Evolutionary conservation across 1,140 invertebrate genomes (phyloP), one percentile per base, ranked within the genome.

Genomic region (Solenopsis fugax): DNA sequence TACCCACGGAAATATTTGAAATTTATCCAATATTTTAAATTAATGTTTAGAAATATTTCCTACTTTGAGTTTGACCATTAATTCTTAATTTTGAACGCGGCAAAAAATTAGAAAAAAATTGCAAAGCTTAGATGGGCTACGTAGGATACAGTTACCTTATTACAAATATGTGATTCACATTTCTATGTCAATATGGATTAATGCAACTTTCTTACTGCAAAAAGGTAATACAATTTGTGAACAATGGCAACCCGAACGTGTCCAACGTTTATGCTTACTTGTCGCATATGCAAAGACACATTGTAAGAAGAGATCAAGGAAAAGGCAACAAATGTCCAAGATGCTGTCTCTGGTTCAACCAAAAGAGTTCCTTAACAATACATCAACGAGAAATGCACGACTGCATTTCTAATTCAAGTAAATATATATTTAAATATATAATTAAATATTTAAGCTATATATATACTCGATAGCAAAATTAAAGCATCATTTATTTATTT

Each of bases 301-400:
- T 95, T 65, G 93, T 95, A 0, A 91, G 95, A 73, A 91, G 93
- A 58, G 95, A 96, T 86, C 96, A 97, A 92, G 95, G 96, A 2
- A 92, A 96, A 12, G 96, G 96, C 34, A 96, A 96, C 50, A 96
- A 96, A 81, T 97, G 97, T 94, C 95, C 95, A 37, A 95, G 96
- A 92, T 97, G 97, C 92, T 96, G 96, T 84, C 95, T 97, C n/a
- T 97, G 96, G 95, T 97, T 97, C 91, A 96, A 97, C 21, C 96
- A 97, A 91, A 97, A 96, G 85, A 96, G 96, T 94, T 92, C 93
- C 5, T 86, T 96, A 6, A 95, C 94, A 69, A 85, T 91, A 24
- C 96, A 96, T 90, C 93, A 95, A 29, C 89, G 80, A 16, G 93
- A 95, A 37, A 85, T 95, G 5, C 95, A 95, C 52, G 88, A 86